Conservation (phyloP, 2,888 invertebrate species). For the Drosophila fungiperda region DNA sequence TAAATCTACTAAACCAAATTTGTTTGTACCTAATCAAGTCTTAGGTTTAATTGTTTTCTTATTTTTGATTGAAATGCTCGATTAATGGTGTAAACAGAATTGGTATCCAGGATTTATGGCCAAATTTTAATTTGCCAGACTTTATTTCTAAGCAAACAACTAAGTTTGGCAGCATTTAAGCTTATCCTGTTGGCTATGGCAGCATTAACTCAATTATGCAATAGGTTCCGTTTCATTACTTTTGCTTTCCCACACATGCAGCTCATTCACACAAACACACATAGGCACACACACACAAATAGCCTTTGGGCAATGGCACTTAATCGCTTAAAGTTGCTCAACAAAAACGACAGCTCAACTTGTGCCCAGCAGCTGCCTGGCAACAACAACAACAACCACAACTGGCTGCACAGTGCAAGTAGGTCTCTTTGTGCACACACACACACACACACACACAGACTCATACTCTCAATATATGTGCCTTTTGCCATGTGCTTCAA, state of each 20-base stretch:
- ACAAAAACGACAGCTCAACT: constrained; percentile 61
- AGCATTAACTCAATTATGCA: constrained; percentile 74
- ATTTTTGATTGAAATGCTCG: neutral
- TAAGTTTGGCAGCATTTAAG: constrained; percentile 24
- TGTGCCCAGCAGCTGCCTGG: constrained; percentile 51
- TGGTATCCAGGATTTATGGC: neutral
- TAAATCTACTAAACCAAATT: neutral
- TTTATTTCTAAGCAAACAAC: constrained; percentile 4
- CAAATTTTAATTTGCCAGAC: neutral
- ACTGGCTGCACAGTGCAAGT: constrained; percentile 29
- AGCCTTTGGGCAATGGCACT: constrained; percentile 55
- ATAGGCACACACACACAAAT: constrained; percentile 8
- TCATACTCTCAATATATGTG: constrained; percentile 17
- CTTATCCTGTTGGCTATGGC: constrained; percentile 25
- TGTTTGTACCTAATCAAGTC: neutral
- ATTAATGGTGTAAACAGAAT: neutral
- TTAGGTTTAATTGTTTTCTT: neutral
- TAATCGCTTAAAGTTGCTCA: constrained; percentile 66
- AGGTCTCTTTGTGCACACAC: constrained; percentile 31
- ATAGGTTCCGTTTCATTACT: constrained; percentile 77
- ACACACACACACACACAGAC: constrained; percentile 11
- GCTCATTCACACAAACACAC: constrained; percentile 15
- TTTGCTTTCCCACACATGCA: constrained; percentile 55
- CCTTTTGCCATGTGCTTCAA: constrained; percentile 46
- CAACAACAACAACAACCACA: constrained; percentile 35